Evolutionary conservation across 2,113 vertebrate genomes (phyloP), one percentile per base, ranked within the genome.

Genomic region (Pseudopodoces humilis): DNA sequence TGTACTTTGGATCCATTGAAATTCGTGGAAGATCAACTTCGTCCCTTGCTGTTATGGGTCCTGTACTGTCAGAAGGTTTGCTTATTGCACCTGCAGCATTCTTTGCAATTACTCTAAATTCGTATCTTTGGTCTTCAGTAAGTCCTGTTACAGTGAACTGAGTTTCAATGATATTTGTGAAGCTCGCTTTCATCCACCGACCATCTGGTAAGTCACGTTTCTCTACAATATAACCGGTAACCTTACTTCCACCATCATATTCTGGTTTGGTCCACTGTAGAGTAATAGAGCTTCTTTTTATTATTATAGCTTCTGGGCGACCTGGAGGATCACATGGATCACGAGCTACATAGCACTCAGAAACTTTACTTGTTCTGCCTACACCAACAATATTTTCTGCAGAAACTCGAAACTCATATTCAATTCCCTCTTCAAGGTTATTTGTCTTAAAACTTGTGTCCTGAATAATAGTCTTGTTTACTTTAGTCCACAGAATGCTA

Each of bases 71-170:
- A 80, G 99, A 99, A 83, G 99, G 99, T 94, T 99, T 99, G 95
- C 99, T 99, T 87, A 99, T 75, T 69, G 98, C 96, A 87, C 99
- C 99, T 78, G 99, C 99, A 87, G 99, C 98, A 94, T 99, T 99
- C 97, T 99, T 99, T 94, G 99, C 99, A 97, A 99, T 98, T 80
- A 99, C 98, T 98, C 99, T 99, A 89, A 99, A 99, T 97, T 99
- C 99, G 15, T 99, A 99, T 96, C 99, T 98, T 90, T 99, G 98
- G 93, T 99, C 98, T 98, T 99, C 99, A 75, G 98, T 99, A 74
- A 99, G 98, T 39, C 99, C 99, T 89, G 98, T 99, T 72, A 99
- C 98, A 72, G 98, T 98, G 95, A 99, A 99, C n/a, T 99, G 98
- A 81, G 99, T 99, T 98, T 99, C 99, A 97, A 98, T 99, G 27